A percentile compares a stretch with the other conserved stretches of the same genome.
phyloP scores from a whole-genome alignment of 2,113 vertebrate genomes.

The Podarcis cretensis region DNA sequence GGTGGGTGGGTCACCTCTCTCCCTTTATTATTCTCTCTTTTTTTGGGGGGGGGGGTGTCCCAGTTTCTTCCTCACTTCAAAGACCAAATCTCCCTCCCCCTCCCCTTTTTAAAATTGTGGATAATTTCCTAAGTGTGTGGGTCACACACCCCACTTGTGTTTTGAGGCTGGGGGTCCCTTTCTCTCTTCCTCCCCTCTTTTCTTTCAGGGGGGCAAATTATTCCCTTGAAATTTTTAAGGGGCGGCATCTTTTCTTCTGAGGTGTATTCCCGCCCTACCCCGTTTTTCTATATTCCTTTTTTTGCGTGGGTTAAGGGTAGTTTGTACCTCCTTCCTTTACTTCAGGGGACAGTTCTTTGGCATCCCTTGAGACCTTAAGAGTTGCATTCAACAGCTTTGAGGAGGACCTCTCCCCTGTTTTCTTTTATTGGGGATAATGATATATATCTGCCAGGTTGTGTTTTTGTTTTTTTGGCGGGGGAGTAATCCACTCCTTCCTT shows the following conservation, averaged over 20 bases:
- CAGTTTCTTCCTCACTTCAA: not conserved
- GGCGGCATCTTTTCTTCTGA: too few species aligned
- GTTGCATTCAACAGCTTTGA: not conserved
- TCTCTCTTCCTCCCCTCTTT: not conserved
- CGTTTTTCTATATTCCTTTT: not conserved
- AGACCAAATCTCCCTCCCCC: not conserved
- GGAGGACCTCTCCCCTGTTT: not conserved
- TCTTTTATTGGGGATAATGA: not conserved
- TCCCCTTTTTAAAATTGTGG: not conserved
- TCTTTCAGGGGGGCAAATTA: too few species aligned
- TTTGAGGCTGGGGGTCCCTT: not conserved
- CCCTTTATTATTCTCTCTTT: not conserved
- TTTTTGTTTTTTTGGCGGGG: not conserved
- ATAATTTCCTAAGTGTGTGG: not conserved
- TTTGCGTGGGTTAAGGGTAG: not conserved
- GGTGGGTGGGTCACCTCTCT: not conserved
- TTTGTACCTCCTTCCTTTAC: not conserved
- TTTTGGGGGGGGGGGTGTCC: not conserved
- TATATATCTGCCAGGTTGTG: not conserved
- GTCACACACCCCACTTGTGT: not conserved
- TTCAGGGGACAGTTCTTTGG: not conserved
- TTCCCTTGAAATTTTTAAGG: too few species aligned
- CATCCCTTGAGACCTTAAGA: not conserved
- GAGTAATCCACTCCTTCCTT: not conserved
- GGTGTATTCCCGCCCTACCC: not conserved